Conservation (phyloP, 2,113 vertebrate genomes). For the Callopanchax toddi region DNA sequence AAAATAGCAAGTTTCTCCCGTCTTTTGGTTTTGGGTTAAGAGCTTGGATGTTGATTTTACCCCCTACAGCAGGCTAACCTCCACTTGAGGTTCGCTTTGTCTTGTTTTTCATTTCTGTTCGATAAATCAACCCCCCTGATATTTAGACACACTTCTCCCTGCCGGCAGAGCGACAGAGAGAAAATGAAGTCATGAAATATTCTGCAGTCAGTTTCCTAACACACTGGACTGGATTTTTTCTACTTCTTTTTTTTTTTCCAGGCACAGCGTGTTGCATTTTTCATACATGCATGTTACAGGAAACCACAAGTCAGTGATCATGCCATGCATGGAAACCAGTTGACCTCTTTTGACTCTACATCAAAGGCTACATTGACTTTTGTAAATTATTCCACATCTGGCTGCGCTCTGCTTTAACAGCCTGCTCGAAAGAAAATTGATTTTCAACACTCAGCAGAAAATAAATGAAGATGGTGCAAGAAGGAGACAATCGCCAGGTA, state of each 20-base stretch:
- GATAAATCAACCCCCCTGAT: constrained; percentile 35
- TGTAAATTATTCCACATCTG: constrained; percentile 53
- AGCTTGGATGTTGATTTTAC: too few species aligned
- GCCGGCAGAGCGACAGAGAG: constrained; percentile 27
- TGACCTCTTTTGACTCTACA: constrained; percentile 58
- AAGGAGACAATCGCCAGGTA: not conserved
- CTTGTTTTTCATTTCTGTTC: too few species aligned
- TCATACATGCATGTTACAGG: constrained; percentile 33
- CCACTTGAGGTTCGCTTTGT: too few species aligned
- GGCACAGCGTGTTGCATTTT: constrained; percentile 36
- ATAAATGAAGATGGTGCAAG: constrained; percentile 21
- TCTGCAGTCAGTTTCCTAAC: constrained; percentile 29
- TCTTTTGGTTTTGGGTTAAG: not conserved
- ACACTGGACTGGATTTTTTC: constrained; percentile 18
- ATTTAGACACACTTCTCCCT: constrained; percentile 44
- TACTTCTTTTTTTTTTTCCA: too few species aligned
- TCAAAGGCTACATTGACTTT: constrained; percentile 54
- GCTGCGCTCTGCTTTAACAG: constrained; percentile 34
- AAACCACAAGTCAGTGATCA: constrained; percentile 52
- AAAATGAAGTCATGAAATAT: constrained; percentile 35
- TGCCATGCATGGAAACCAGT: constrained; percentile 52
- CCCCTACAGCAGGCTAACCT: too few species aligned
- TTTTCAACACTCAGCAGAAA: constrained; percentile 41
- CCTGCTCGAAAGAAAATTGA: constrained; percentile 34
- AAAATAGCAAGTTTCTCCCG: not conserved